Evolutionary conservation across 2,888 invertebrate species (phyloP).

Genomic region (Drosophila putrida): DNA sequence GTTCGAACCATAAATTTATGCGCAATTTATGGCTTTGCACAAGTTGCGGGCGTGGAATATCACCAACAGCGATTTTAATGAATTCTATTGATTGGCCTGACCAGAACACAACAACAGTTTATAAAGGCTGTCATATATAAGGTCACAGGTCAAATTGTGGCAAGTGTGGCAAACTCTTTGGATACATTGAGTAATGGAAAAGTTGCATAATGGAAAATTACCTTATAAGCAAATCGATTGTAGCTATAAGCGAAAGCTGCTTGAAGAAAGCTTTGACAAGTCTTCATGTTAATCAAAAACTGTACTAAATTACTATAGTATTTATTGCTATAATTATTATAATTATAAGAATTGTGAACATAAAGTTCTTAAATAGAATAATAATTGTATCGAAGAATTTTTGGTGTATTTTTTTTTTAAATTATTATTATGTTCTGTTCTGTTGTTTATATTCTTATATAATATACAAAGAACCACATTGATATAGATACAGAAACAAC

Average conservation of each 20-base stretch:
- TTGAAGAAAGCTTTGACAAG: background rate
- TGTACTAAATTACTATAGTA: too few relatives aligned
- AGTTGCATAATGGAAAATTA: slow-evolving; percentile 11
- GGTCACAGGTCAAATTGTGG: slow-evolving; percentile 39
- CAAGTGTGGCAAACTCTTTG: background rate
- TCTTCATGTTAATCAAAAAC: too few relatives aligned
- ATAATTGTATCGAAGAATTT: too few relatives aligned
- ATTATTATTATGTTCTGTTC: too few relatives aligned
- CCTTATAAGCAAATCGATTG: background rate
- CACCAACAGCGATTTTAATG: slow-evolving; percentile 62
- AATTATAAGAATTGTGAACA: too few relatives aligned
- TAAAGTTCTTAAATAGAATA: too few relatives aligned
- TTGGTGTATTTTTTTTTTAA: too few relatives aligned
- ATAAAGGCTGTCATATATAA: slow-evolving; percentile 34
- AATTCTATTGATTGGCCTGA: slow-evolving; percentile 69
- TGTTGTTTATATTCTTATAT: too few relatives aligned
- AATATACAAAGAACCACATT: too few relatives aligned
- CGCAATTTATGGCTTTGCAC: slow-evolving; percentile 51
- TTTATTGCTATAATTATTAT: too few relatives aligned
- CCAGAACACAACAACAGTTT: slow-evolving; percentile 19
- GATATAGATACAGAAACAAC: background rate
- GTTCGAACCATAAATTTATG: slow-evolving; percentile 38
- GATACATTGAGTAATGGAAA: slow-evolving; percentile 3
- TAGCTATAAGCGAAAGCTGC: background rate
- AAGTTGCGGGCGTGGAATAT: slow-evolving; percentile 46